These are phyloP conservation scores for Tor tambroides DNA, from an alignment of 2,113 vertebrate species.

Conservation along the genomic window DNA sequence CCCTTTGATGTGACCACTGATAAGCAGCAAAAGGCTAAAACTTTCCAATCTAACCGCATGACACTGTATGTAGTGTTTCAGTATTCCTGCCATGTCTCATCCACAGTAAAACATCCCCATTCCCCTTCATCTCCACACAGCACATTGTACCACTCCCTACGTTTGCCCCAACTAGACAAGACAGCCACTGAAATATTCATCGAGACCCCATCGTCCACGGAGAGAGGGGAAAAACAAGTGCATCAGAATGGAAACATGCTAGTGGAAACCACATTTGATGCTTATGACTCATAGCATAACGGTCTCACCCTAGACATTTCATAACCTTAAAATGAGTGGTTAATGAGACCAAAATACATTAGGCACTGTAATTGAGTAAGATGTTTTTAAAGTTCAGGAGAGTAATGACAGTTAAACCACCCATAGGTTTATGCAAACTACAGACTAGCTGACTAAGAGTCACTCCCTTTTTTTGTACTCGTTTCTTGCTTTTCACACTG, in stretches of 20 bases:
- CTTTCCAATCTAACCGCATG: background rate
- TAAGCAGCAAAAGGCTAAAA: background rate
- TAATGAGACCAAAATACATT: background rate
- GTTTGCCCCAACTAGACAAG: conserved; percentile 22
- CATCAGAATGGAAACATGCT: background rate
- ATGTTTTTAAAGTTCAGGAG: background rate
- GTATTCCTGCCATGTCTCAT: background rate
- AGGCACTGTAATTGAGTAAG: background rate
- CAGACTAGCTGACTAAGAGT: background rate
- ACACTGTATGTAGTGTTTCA: background rate
- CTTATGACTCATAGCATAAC: background rate
- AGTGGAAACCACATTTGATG: background rate
- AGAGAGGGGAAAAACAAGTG: background rate
- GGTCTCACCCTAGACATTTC: background rate
- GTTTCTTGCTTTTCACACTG: background rate
- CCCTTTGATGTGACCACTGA: background rate
- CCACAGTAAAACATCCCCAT: background rate
- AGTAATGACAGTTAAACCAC: background rate
- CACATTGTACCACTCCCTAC: background rate
- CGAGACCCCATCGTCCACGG: background rate
- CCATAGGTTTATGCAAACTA: background rate
- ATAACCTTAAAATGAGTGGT: background rate
- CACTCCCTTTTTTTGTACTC: background rate
- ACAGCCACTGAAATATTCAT: conserved; percentile 56
- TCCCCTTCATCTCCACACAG: background rate